Conservation (phyloP, 2,797 vertebrate species). For the Manis pentadactyla region DNA sequence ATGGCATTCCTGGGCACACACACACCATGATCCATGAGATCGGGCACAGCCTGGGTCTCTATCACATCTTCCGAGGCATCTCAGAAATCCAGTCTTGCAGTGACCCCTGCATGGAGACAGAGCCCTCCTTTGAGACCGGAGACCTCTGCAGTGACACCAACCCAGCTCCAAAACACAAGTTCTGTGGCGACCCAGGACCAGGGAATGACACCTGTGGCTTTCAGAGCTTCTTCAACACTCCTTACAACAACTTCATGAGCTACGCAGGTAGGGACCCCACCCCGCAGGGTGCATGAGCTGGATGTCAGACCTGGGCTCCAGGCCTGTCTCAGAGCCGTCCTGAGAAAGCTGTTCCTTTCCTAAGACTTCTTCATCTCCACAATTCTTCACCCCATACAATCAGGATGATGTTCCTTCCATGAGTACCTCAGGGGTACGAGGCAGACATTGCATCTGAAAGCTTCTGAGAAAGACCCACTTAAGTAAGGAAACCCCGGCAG, state of each 20-base stretch:
- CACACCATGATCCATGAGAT: constrained; percentile 99
- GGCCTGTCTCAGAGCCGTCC: background rate
- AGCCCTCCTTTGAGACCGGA: constrained; percentile 97
- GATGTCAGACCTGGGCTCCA: background rate
- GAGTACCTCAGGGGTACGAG: background rate
- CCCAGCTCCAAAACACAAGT: constrained; percentile 96
- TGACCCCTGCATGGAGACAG: constrained; percentile 96
- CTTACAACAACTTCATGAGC: constrained; percentile 99
- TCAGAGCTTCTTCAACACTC: constrained; percentile 94
- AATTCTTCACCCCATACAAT: background rate
- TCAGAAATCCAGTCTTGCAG: constrained; percentile 98
- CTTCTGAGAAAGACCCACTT: background rate
- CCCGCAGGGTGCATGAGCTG: rapidly evolving
- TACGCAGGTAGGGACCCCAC: constrained; percentile 92
- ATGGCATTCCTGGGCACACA: constrained; percentile 96
- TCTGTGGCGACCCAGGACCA: constrained; percentile 94
- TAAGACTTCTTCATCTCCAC: background rate
- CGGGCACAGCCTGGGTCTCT: constrained; percentile 97
- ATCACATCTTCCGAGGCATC: constrained; percentile 98
- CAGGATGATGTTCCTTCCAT: background rate
- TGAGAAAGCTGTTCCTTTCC: background rate
- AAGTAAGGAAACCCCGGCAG: background rate
- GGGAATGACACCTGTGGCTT: constrained; percentile 96
- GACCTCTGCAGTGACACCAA: constrained; percentile 98
- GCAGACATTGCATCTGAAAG: background rate